phyloP scores from a whole-genome alignment of 2,888 invertebrate genomes.

The Papilio elwesi region DNA sequence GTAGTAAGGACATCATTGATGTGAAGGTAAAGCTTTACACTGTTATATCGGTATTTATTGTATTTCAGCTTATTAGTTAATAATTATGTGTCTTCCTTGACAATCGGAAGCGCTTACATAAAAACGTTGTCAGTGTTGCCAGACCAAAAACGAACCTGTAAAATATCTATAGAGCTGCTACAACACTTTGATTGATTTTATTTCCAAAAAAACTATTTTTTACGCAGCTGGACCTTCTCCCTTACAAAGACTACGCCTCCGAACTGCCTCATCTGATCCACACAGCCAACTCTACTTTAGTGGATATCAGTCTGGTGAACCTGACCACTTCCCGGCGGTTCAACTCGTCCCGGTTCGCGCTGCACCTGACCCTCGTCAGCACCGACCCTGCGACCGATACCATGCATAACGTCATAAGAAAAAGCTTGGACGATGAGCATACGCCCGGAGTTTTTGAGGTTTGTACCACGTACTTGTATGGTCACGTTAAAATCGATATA shows the following conservation, averaged over 20 bases:
- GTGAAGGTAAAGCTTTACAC: constrained; percentile 56
- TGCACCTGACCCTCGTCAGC: constrained; percentile 83
- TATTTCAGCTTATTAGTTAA: too few relatives aligned
- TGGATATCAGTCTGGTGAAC: constrained; percentile 85
- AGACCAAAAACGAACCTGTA: too few relatives aligned
- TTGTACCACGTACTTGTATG: constrained; percentile 31
- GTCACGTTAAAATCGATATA: background rate
- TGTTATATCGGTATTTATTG: too few relatives aligned
- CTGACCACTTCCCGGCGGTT: constrained; percentile 74
- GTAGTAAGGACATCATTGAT: constrained; percentile 52
- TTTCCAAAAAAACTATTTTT: constrained; percentile 17
- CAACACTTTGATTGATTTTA: too few relatives aligned
- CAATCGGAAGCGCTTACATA: too few relatives aligned
- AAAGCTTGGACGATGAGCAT: constrained; percentile 88
- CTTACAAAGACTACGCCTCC: constrained; percentile 75
- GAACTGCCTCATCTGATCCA: constrained; percentile 86
- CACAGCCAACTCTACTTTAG: constrained; percentile 86
- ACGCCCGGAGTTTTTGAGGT: constrained; percentile 90
- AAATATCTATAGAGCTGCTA: too few relatives aligned
- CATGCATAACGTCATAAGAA: constrained; percentile 72
- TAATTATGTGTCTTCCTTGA: too few relatives aligned
- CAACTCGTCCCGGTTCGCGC: constrained; percentile 84
- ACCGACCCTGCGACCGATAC: constrained; percentile 66
- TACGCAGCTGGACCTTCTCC: constrained; percentile 79
- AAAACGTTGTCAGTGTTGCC: too few relatives aligned